Evolutionary conservation across 2,888 invertebrate species (phyloP).

Genomic region (Prosapia bicincta): DNA sequence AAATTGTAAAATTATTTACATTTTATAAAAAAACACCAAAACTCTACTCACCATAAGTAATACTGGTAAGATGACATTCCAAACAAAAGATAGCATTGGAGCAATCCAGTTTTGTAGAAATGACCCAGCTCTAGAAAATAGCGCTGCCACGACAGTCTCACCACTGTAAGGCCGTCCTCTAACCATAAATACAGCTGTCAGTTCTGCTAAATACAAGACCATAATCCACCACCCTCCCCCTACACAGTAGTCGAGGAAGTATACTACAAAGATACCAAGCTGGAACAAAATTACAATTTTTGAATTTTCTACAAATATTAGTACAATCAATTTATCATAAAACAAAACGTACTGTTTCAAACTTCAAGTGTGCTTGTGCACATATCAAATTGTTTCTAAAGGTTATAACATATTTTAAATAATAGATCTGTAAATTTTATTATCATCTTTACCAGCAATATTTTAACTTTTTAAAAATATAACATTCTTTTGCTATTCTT

Average conservation of each 20-base stretch:
- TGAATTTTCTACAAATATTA: too few species aligned
- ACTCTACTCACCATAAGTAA: conserved; percentile 63
- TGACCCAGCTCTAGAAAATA: conserved; percentile 49
- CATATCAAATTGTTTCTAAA: too few species aligned
- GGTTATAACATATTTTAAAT: too few species aligned
- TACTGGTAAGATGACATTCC: conserved; percentile 85
- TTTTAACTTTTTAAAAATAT: too few species aligned
- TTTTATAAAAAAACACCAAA: neutral
- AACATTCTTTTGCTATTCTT: too few species aligned
- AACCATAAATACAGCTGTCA: conserved; percentile 80
- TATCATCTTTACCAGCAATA: too few species aligned
- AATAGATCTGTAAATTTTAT: too few species aligned
- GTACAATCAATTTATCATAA: too few species aligned
- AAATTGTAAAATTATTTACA: neutral
- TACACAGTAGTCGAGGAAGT: conserved; percentile 79
- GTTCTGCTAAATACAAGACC: conserved; percentile 69
- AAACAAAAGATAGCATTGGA: conserved; percentile 73
- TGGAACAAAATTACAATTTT: conserved; percentile 47
- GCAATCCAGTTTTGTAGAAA: conserved; percentile 57
- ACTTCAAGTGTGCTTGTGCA: too few species aligned
- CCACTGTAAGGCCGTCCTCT: conserved; percentile 84
- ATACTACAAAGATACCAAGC: conserved; percentile 77
- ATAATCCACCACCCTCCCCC: conserved; percentile 88
- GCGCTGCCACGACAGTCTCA: conserved; percentile 62
- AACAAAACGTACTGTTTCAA: too few species aligned